A percentile compares a stretch with the other conserved stretches of the same genome.
phyloP scores from a whole-genome alignment of 2,888 invertebrate genomes.

The Nomada fucata region DNA sequence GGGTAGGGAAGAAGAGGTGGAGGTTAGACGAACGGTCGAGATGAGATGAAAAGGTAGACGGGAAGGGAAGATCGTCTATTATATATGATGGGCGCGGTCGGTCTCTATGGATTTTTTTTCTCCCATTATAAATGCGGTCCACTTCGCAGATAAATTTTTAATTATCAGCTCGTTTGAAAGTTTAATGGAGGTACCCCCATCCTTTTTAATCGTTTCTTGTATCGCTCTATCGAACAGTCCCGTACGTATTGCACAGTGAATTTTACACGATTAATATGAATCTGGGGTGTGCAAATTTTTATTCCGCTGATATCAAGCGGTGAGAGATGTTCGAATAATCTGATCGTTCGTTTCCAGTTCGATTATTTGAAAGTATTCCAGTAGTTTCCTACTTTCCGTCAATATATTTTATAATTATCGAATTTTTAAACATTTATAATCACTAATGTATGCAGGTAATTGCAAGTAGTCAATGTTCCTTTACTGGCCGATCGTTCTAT shows the following conservation, averaged over 20 bases:
- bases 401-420: too few species aligned
- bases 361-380: neutral
- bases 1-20: slow-evolving; percentile 71
- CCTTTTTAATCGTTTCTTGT: neutral
- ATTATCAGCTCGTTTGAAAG: slow-evolving; percentile 59
- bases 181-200: slow-evolving; percentile 12
- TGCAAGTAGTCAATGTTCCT: too few species aligned
- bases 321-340: slow-evolving; percentile 9
- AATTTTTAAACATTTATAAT: too few species aligned
- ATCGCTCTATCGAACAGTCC: neutral
- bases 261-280: neutral
- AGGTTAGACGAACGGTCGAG: slow-evolving; percentile 77
- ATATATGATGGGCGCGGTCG: slow-evolving; percentile 83
- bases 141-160: slow-evolving; percentile 74
- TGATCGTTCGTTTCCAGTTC: neutral
- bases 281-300: slow-evolving; percentile 4
- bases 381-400: too few species aligned
- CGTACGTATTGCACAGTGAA: neutral
- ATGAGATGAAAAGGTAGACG: slow-evolving; percentile 77
- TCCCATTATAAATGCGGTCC: slow-evolving; percentile 78
- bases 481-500: too few species aligned
- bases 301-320: neutral
- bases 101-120: slow-evolving; percentile 81
- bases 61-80: slow-evolving; percentile 80
- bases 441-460: too few species aligned